Percentiles rank a stretch among this genome's conserved stretches.
Conservation (phyloP, 2,888 invertebrate genomes). For the Cosmia trapezina region DNA sequence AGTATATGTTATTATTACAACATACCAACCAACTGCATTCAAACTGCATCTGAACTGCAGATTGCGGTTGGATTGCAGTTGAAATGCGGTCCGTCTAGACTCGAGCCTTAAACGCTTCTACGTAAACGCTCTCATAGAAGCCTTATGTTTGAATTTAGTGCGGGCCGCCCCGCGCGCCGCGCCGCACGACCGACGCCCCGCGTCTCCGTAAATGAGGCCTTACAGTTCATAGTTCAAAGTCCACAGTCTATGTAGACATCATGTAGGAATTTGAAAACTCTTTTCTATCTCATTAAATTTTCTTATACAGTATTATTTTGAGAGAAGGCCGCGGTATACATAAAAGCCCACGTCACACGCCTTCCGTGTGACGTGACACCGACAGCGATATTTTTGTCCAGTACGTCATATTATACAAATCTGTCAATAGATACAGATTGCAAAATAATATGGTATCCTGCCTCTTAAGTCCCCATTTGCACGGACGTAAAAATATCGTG, state of each 20-base stretch:
- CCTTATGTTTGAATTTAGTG: constrained; percentile 14
- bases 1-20: no score
- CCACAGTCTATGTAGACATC: neutral
- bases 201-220: no score
- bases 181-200: no score
- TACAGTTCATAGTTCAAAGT: constrained; percentile 8
- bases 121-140: no score
- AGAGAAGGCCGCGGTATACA: constrained; percentile 28
- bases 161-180: no score
- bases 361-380: constrained; percentile 37
- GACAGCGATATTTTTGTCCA: constrained; percentile 15
- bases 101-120: no score
- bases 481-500: no score
- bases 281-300: neutral
- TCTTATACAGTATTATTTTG: constrained; percentile 28
- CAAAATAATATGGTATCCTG: neutral
- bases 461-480: neutral
- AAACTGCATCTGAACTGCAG: no score
- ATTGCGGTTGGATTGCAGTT: no score
- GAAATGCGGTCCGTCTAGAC: no score
- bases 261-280: neutral
- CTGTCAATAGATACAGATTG: neutral
- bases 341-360: constrained; percentile 21
- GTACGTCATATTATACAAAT: neutral
- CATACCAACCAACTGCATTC: no score